Evolutionary conservation across 2,888 invertebrate genomes (phyloP).

Genomic region (Rotaria socialis): DNA sequence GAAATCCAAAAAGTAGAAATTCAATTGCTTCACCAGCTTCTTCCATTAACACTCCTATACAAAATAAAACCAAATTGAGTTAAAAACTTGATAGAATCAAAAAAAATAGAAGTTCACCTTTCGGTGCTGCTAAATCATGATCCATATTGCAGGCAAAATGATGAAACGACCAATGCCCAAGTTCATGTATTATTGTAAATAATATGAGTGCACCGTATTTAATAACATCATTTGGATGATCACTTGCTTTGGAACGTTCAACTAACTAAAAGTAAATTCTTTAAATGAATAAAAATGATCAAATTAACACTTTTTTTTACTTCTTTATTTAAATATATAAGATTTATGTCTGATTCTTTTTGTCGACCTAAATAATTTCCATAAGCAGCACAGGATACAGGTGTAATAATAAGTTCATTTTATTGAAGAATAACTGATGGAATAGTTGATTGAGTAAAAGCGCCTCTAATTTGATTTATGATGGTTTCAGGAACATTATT

Average conservation of each 20-base stretch:
- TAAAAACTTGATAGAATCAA: no score
- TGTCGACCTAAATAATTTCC: background rate
- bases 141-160: background rate
- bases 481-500: background rate
- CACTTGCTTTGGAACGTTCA: background rate
- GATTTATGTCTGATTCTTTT: background rate
- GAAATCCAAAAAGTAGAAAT: background rate
- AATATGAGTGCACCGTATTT: background rate
- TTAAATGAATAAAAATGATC: background rate
- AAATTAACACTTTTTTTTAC: background rate
- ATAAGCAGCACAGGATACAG: background rate
- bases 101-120: background rate
- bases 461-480: background rate
- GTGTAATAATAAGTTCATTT: background rate
- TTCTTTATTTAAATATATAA: background rate
- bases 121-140: background rate
- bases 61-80: background rate
- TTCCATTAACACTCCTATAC: background rate
- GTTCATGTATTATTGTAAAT: background rate
- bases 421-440: background rate
- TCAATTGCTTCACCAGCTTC: slow-evolving; percentile 2
- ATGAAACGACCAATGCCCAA: background rate
- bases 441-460: background rate
- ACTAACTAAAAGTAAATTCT: background rate
- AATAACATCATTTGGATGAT: background rate